Evolutionary conservation across 2,888 invertebrate species (phyloP).

Genomic region (Octodonta nipae): DNA sequence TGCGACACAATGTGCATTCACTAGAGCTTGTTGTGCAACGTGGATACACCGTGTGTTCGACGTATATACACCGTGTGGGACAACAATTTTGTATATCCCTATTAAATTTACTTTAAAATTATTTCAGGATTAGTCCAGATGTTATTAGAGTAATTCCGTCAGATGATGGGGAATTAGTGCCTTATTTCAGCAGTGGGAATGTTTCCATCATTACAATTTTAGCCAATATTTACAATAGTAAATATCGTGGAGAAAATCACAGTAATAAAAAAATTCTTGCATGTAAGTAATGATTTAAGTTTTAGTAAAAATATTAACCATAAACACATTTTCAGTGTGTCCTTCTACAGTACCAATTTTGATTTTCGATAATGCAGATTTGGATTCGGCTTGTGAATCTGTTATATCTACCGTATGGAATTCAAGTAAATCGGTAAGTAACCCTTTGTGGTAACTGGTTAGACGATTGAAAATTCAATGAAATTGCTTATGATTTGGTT

Average conservation of each 20-base stretch:
- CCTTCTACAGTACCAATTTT: conserved; percentile 33
- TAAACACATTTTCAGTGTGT: conserved; percentile 13
- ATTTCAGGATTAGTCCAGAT: conserved; percentile 21
- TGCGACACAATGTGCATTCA: too few species aligned
- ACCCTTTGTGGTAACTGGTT: too few species aligned
- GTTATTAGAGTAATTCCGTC: conserved; percentile 22
- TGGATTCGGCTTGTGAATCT: conserved; percentile 42
- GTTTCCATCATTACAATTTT: conserved; percentile 17
- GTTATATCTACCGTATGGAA: conserved; percentile 41
- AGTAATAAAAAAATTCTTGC: conserved; percentile 17
- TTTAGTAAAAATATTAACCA: too few species aligned
- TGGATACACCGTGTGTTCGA: too few species aligned
- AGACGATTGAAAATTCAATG: too few species aligned
- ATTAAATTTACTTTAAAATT: background rate
- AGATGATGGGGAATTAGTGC: conserved; percentile 12
- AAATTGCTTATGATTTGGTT: too few species aligned
- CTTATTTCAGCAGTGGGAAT: conserved; percentile 14
- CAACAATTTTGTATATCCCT: too few species aligned
- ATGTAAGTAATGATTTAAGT: conserved; percentile 12
- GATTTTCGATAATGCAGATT: conserved; percentile 42
- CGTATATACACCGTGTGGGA: too few species aligned
- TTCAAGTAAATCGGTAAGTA: too few species aligned
- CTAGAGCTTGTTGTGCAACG: too few species aligned
- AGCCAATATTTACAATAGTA: conserved; percentile 16
- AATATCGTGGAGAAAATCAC: conserved; percentile 14